Percentiles rank a stretch among this genome's conserved stretches.
Evolutionary conservation across 2,113 vertebrate species (phyloP).

Genomic region (Falcunculus frontatus): DNA sequence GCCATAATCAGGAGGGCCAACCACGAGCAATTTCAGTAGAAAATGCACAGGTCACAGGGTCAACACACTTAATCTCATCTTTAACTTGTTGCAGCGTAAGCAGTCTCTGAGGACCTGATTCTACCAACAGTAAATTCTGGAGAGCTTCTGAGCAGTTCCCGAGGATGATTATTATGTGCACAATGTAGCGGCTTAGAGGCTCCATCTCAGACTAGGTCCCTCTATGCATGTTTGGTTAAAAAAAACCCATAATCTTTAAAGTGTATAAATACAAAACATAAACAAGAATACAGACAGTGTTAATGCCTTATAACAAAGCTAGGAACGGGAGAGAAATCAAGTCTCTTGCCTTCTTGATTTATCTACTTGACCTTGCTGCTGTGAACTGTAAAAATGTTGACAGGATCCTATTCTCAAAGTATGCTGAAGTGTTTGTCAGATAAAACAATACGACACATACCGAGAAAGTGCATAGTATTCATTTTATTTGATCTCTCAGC

Average conservation of each 20-base stretch:
- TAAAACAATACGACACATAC: background rate
- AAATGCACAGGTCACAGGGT: background rate
- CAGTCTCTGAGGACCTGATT: background rate
- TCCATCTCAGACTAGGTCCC: background rate
- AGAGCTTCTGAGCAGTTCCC: background rate
- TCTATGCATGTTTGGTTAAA: background rate
- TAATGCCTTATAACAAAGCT: background rate
- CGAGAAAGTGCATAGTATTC: background rate
- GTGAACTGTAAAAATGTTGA: background rate
- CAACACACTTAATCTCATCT: background rate
- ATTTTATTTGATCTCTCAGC: background rate
- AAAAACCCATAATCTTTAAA: background rate
- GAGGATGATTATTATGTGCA: background rate
- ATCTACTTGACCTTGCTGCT: background rate
- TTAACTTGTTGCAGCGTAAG: background rate
- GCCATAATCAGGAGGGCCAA: background rate
- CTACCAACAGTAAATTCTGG: background rate
- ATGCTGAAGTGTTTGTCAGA: background rate
- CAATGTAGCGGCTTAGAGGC: background rate
- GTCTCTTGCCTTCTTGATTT: background rate
- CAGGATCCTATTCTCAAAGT: background rate
- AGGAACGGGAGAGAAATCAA: background rate
- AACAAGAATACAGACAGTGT: background rate
- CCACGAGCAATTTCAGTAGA: background rate
- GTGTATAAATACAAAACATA: background rate